Evolutionary conservation across 1,140 invertebrate genomes (phyloP).

Genomic region (Zaprionus ornatus): DNA sequence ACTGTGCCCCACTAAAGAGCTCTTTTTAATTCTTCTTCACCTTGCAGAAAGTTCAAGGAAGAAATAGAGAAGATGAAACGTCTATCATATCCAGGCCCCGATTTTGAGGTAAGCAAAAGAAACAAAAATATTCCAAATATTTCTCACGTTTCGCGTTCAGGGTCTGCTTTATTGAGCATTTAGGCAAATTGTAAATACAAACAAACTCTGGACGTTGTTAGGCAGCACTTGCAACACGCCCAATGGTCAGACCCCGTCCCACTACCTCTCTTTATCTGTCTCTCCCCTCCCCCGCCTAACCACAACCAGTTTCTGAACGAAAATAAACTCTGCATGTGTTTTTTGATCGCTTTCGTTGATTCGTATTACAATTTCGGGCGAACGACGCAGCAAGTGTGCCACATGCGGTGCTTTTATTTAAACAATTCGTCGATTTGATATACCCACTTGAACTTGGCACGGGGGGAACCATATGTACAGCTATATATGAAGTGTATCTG

Average conservation of each 20-base stretch:
- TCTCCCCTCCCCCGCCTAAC: background rate
- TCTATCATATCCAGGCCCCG: slow-evolving; percentile 92
- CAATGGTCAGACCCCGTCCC: background rate
- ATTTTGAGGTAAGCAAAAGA: slow-evolving; percentile 92
- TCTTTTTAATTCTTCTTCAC: background rate
- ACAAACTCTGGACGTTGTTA: slow-evolving; percentile 8
- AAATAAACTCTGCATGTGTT: slow-evolving; percentile 35
- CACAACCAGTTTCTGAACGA: slow-evolving; percentile 25
- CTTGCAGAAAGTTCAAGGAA: slow-evolving; percentile 85
- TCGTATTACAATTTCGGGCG: slow-evolving; percentile 55
- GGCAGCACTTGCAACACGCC: slow-evolving; percentile 31
- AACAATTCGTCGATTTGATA: slow-evolving; percentile 46
- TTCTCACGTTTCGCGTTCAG: slow-evolving; percentile 28
- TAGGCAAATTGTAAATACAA: slow-evolving; percentile 36
- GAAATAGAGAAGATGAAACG: slow-evolving; percentile 87
- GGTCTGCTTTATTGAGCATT: slow-evolving; percentile 45
- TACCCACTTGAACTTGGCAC: background rate
- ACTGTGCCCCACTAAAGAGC: slow-evolving; percentile 12
- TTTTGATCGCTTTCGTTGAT: slow-evolving; percentile 21
- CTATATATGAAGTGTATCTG: background rate
- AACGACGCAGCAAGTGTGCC: slow-evolving; percentile 50
- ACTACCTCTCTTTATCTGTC: background rate
- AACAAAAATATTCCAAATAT: background rate
- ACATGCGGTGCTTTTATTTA: slow-evolving; percentile 56
- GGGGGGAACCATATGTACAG: background rate